Base-by-base conservation (phyloP, 2,888 invertebrate species). In the Drosophila anomalipes region DNA sequence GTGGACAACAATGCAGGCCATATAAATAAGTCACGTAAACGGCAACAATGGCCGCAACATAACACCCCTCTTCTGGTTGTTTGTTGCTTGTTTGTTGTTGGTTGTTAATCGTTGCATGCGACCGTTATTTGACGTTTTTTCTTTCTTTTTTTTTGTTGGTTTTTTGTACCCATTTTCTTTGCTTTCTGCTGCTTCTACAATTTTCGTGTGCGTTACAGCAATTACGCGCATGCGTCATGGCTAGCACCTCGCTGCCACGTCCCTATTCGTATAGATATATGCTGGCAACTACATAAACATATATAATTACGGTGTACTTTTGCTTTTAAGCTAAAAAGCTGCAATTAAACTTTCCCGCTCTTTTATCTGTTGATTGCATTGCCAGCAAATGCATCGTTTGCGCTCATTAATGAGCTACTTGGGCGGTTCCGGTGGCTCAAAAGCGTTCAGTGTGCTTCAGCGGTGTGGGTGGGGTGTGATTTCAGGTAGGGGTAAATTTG, bases 281-380 rank as follows among this genome's bases (percentile, higher is more conserved):
- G 66, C 33, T 37, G 47, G 32, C 39, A 28, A 28, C 28, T 52
- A 52, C 65, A 19, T 37, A 59, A 47, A 47, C 26, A 47, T 26
- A 47, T 76, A 68, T 81, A 90, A 86, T 86, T 88, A 88, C 63
- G 60, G 70, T 61, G 49, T 77, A 83, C 68, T 89, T 74, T 79
- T 77, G 67, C 70, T 74, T 87, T 84, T 73, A 71, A 74, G 74
- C 77, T 79, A 76, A 84, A 84, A 84, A 76, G 79, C 83, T 71
- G 77, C 77, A 91, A 91, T 91, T 91, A 89, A 90, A 89, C 87
- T 89, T 90, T 89, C 91, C 75, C 89, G 84, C 90, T 83, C 61
- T 78, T 87, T 82, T 83, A 69, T 74, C 70, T 71, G 76, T 66
- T 85, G 88, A 89, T 82, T 88, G 81, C 78, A 72, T 76, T 78